Base-by-base conservation (phyloP, 2,888 invertebrate species). In the Lomographa bimaculata region DNA sequence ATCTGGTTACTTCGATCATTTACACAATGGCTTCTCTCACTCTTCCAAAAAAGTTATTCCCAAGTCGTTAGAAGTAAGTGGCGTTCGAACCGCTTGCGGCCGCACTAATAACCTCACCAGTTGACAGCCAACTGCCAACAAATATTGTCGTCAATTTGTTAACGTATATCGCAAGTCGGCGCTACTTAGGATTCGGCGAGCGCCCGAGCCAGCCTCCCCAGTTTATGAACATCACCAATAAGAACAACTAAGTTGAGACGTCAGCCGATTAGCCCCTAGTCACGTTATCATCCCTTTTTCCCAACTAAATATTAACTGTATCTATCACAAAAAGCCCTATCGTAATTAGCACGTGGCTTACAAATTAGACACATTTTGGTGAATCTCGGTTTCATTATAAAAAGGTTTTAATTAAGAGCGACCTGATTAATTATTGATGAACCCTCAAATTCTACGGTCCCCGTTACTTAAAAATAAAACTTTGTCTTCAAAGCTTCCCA, bases 61-160 rank as follows among this genome's bases (percentile, higher is more conserved):
- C 8, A 54, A 54, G 50, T 54, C 42, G 48, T 46, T 46, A 45
- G 42, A 30, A 46, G 39, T 40, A 42, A 43, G 44, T 27, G 24
- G 35, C 52, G 52, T 55, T 54, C 36, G 21, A 46, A 33, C 45
- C 60, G 63, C 58, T 36, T 64, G 60, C 60, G 54, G 54, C 60
- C 55, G 64, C 62, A 68, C 71, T 77, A 81, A 83, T 83, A 83
- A 81, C 76, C 56, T 51, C 56, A 59, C 58, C 52, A 54, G 70
- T 47, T 77, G 83, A 79, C 82, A 79, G 71, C 62, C 64, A 70
- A 65, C 78, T 77, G 79, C 72, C 79, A 78, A 69, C 78, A 78
- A 72, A 85, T 83, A 82, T 81, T 82, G 83, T 75, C 74, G 72
- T 80, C 85, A 85, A 85, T 85, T 85, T 85, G 83, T 84, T 83